phyloP scores from a whole-genome alignment of 2,888 invertebrate genomes.

The Cheilosia variabilis region DNA sequence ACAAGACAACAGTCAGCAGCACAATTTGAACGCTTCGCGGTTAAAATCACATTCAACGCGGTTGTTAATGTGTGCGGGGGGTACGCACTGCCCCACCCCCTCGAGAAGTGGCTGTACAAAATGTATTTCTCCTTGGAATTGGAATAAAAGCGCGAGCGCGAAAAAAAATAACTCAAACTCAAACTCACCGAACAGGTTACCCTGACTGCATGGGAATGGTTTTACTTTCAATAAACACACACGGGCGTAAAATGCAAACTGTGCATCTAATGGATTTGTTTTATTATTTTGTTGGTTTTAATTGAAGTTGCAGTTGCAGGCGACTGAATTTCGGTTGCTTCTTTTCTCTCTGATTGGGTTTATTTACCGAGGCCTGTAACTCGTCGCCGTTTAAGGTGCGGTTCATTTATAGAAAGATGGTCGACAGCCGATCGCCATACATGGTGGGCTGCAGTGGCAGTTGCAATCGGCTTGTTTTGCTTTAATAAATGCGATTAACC shows the following conservation, averaged over 20 bases:
- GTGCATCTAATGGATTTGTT: conserved; percentile 39
- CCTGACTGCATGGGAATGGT: too few relatives aligned
- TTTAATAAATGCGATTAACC: conserved; percentile 29
- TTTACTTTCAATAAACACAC: conserved; percentile 1
- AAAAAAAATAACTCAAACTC: neutral
- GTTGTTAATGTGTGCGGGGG: conserved; percentile 11
- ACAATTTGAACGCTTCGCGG: conserved; percentile 59
- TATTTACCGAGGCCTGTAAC: neutral
- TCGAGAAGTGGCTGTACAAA: neutral
- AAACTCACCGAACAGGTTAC: conserved; percentile 27
- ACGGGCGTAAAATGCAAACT: conserved; percentile 31
- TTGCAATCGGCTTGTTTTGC: neutral
- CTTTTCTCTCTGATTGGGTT: neutral
- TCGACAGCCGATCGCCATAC: conserved; percentile 10
- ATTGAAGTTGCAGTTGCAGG: neutral
- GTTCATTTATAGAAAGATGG: neutral
- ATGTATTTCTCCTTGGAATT: conserved; percentile 3
- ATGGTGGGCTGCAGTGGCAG: conserved; percentile 15
- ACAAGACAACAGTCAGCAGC: conserved; percentile 9
- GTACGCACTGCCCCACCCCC: neutral
- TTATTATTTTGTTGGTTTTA: conserved; percentile 9
- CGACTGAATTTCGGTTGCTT: neutral
- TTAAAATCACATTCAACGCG: conserved; percentile 64
- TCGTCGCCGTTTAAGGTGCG: conserved; percentile 12
- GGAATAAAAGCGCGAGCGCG: conserved; percentile 6